These are phyloP conservation scores for Nomada flava DNA, from an alignment of 2,888 invertebrate species.

Conservation along the genomic window DNA sequence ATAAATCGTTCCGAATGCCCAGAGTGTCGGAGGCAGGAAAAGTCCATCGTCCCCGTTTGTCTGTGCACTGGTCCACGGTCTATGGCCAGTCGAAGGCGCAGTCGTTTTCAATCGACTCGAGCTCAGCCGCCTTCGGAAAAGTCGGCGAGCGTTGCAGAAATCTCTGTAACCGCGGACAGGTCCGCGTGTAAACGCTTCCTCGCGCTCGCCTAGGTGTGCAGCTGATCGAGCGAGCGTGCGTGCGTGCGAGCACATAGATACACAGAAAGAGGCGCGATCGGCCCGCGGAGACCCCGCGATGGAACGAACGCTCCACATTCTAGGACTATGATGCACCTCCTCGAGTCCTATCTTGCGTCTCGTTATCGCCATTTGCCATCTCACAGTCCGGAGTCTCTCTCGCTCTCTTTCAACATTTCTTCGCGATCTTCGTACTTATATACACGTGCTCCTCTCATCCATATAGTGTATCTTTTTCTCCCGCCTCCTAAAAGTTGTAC, in stretches of 20 bases:
- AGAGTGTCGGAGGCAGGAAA: conserved; percentile 8
- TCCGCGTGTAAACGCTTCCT: conserved; percentile 36
- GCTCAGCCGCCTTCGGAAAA: conserved; percentile 38
- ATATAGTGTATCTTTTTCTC: conserved; percentile 51
- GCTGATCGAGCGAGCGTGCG: conserved; percentile 22
- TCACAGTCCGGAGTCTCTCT: conserved; percentile 31
- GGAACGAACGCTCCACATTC: conserved; percentile 24
- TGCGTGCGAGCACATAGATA: conserved; percentile 53
- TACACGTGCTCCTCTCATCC: conserved; percentile 27
- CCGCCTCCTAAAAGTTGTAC: neutral
- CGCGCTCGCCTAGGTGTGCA: neutral
- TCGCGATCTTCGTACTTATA: conserved; percentile 11
- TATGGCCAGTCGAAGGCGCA: neutral
- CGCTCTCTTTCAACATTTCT: neutral
- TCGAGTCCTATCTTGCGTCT: conserved; percentile 72
- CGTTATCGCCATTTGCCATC: conserved; percentile 75
- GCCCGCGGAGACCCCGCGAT: conserved; percentile 29
- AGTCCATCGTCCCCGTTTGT: conserved; percentile 2
- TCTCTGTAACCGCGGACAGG: conserved; percentile 37
- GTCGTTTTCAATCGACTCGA: conserved; percentile 25
- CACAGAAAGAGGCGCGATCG: conserved; percentile 51
- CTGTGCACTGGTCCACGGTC: neutral
- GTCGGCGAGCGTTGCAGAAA: conserved; percentile 46
- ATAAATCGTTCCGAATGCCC: conserved; percentile 10
- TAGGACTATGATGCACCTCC: conserved; percentile 50